Percentiles rank a stretch among this genome's conserved stretches.
phyloP scores from a whole-genome alignment of 2,113 vertebrate species.

The Probosciger aterrimus region DNA sequence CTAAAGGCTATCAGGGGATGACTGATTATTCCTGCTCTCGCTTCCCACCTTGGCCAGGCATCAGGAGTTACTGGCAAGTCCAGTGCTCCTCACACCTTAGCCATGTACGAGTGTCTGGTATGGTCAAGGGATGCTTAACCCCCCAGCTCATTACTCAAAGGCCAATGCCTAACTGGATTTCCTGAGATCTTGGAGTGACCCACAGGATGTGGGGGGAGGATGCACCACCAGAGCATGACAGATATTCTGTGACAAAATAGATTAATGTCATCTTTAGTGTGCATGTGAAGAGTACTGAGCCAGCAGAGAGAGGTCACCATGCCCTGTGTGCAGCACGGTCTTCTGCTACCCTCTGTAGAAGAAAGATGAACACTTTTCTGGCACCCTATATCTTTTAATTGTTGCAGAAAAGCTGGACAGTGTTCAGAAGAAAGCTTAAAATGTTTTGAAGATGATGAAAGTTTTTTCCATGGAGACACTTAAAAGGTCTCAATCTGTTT shows the following conservation, averaged over 20 bases:
- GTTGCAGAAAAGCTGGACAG: not conserved
- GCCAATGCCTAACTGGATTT: not conserved
- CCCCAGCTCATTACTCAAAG: not conserved
- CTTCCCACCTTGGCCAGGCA: not conserved
- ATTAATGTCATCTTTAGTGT: not conserved
- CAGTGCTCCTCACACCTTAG: not conserved
- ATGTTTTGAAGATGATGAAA: not conserved
- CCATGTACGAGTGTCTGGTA: not conserved
- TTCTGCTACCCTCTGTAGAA: not conserved
- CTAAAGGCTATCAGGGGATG: not conserved
- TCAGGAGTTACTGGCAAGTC: not conserved
- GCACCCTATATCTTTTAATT: not conserved
- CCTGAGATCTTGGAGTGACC: not conserved
- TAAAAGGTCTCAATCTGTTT: not conserved
- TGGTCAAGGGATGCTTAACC: not conserved
- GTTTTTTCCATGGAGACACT: not conserved
- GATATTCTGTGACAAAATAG: not conserved
- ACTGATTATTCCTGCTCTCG: not conserved
- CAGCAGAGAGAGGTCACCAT: not conserved
- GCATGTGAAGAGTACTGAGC: not conserved
- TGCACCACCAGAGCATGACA: not conserved
- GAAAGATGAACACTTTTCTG: not conserved
- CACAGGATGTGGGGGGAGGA: not conserved
- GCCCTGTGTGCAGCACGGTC: not conserved
- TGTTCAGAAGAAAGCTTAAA: not conserved